Percentiles rank a stretch among this genome's conserved stretches.
These are phyloP conservation scores for Pollimyrus isidori DNA, from an alignment of 2,113 vertebrate genomes.

Conservation along the genomic window DNA sequence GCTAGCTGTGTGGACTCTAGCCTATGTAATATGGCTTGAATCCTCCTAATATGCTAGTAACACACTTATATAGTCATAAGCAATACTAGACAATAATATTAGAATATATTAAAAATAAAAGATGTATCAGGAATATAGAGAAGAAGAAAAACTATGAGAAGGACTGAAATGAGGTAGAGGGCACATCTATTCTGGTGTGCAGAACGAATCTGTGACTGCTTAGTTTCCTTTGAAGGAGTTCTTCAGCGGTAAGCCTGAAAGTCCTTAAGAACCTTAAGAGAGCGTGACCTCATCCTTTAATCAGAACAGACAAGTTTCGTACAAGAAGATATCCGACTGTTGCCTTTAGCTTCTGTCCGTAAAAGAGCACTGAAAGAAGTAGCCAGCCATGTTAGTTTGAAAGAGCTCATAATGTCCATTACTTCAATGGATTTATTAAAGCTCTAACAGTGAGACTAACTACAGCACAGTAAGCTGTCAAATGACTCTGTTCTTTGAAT, in stretches of 20 bases:
- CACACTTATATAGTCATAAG: not conserved
- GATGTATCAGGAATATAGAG: not conserved
- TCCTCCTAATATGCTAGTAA: not conserved
- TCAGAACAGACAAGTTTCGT: not conserved
- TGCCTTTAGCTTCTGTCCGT: not conserved
- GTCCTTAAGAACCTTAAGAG: not conserved
- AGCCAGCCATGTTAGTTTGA: not conserved
- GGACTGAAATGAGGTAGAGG: not conserved
- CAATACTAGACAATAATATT: not conserved
- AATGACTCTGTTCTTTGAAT: not conserved
- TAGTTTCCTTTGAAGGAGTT: not conserved
- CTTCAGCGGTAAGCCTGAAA: not conserved
- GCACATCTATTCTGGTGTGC: not conserved
- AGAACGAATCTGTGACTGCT: not conserved
- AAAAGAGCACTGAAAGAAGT: not conserved
- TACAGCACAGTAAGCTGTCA: not conserved
- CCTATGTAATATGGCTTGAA: not conserved
- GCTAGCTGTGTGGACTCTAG: not conserved
- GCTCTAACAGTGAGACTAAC: not conserved
- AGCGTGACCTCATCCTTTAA: not conserved
- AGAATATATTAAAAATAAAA: not conserved
- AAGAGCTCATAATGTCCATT: not conserved
- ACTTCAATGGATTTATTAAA: slow-evolving; percentile 1
- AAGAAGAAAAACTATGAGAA: not conserved
- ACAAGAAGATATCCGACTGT: not conserved